These are phyloP conservation scores for Laupala kohalensis DNA, from an alignment of 1,140 invertebrate species.

Conservation along the genomic window DNA sequence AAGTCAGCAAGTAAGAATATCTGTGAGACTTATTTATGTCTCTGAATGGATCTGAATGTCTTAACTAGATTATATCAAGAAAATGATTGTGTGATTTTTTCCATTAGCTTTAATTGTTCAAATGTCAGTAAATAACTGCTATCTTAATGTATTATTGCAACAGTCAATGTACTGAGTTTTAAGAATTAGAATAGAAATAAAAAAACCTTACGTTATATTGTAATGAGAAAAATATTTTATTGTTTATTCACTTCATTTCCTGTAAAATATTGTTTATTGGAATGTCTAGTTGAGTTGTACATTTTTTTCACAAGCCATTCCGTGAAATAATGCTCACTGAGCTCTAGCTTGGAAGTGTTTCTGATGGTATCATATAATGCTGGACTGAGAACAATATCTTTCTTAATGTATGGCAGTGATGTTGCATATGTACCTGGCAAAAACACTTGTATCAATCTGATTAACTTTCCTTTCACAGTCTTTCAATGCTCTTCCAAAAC, in stretches of 20 bases:
- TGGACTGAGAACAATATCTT: neutral
- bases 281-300: too few relatives aligned
- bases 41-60: too few relatives aligned
- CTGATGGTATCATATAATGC: neutral
- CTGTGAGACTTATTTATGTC: too few relatives aligned
- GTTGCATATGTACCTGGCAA: conserved; percentile 4
- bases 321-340: neutral
- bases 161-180: neutral
- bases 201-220: neutral
- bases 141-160: neutral
- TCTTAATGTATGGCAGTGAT: conserved; percentile 9
- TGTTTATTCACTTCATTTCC: too few relatives aligned
- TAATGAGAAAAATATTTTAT: too few relatives aligned
- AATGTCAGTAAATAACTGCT: neutral
- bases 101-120: neutral
- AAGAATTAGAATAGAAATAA: neutral
- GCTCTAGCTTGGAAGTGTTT: neutral
- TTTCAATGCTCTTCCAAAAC: neutral
- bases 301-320: neutral
- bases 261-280: neutral
- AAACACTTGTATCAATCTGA: neutral
- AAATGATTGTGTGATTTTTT: neutral
- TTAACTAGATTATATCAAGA: too few relatives aligned
- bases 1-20: too few relatives aligned
- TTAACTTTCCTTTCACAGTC: neutral